A percentile compares a stretch with the other conserved stretches of the same genome.
Conservation (phyloP, 2,797 vertebrate genomes). For the Ceryle rudis region DNA sequence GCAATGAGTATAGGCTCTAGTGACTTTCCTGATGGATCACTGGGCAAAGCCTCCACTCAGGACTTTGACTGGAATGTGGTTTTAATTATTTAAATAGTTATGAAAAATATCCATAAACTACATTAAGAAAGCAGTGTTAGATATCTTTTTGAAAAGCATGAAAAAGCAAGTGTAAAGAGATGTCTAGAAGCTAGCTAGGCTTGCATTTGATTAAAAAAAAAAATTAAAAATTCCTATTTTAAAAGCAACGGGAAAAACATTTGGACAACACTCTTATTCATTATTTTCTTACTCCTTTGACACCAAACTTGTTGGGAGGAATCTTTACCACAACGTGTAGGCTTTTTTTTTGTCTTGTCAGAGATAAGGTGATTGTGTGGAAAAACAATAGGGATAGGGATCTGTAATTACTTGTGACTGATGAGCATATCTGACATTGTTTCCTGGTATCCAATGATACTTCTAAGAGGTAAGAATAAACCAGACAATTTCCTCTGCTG, state of each 20-base stretch:
- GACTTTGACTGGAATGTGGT: background rate
- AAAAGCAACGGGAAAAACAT: background rate
- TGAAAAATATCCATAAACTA: background rate
- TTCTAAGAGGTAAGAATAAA: background rate
- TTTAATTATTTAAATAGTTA: background rate
- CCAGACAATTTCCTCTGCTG: slow-evolving; percentile 9
- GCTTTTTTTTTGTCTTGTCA: background rate
- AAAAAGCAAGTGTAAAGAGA: background rate
- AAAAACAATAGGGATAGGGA: slow-evolving; percentile 46
- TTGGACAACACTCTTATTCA: background rate
- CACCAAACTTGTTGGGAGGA: background rate
- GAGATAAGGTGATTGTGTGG: slow-evolving; percentile 35
- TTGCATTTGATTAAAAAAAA: background rate
- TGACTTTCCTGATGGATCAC: background rate
- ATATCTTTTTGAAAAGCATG: background rate
- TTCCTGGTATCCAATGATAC: slow-evolving; percentile 20
- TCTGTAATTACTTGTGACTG: slow-evolving; percentile 55
- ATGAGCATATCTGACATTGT: slow-evolving; percentile 44
- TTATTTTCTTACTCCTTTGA: background rate
- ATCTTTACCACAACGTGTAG: background rate
- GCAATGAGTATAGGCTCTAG: background rate
- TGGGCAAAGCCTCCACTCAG: background rate
- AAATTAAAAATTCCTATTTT: background rate
- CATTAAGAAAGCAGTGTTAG: background rate
- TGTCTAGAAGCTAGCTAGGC: background rate